Evolutionary conservation across 2,113 vertebrate genomes (phyloP).

Genomic region (Ariopsis seemanni): DNA sequence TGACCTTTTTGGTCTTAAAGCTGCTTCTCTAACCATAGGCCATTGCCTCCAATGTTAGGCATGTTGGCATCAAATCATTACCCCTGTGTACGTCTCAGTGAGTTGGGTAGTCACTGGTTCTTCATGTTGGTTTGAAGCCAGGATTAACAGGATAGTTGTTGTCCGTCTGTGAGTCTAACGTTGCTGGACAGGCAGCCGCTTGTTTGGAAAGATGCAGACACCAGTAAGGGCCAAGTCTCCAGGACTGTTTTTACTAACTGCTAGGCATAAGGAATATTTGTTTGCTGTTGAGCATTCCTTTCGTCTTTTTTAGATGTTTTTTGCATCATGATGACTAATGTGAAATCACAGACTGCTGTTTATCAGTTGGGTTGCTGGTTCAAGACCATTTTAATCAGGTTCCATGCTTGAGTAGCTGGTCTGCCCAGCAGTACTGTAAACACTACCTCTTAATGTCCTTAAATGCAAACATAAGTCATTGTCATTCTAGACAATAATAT

Average conservation of each 20-base stretch:
- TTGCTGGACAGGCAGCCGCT: neutral
- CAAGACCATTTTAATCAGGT: neutral
- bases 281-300: neutral
- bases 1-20: too few relatives aligned
- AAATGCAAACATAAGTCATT: neutral
- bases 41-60: neutral
- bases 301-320: neutral
- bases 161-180: neutral
- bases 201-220: neutral
- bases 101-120: neutral
- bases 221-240: neutral
- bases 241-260: neutral
- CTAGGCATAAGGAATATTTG: neutral
- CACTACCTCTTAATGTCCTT: too few relatives aligned
- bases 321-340: neutral
- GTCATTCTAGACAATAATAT: neutral
- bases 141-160: neutral
- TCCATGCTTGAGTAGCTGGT: neutral
- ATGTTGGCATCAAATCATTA: slow-evolving; percentile 49
- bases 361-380: neutral
- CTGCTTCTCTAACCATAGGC: too few relatives aligned
- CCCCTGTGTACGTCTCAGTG: neutral
- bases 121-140: neutral
- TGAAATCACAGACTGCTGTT: neutral
- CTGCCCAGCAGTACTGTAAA: neutral